phyloP scores from a whole-genome alignment of 2,888 invertebrate genomes.

The Julus scandinavius region DNA sequence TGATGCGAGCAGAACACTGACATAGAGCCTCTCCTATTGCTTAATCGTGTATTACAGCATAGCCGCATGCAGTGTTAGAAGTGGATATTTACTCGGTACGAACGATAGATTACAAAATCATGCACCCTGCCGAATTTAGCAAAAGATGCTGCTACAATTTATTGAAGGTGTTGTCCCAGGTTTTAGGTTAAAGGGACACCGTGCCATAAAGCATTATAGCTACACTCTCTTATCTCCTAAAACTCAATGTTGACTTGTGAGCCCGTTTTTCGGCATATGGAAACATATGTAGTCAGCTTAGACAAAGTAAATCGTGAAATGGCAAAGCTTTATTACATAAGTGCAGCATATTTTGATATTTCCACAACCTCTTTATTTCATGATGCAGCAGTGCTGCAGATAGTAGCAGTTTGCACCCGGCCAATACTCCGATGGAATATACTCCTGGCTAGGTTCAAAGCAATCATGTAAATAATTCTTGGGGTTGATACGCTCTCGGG shows the following conservation, averaged over 20 bases:
- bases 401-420: not conserved
- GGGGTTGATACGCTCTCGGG: not conserved
- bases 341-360: not conserved
- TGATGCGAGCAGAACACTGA: not conserved
- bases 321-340: not conserved
- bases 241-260: too few species aligned
- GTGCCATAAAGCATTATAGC: not conserved
- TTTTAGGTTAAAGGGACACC: too few species aligned
- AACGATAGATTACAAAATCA: not conserved
- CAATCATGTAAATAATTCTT: not conserved
- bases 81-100: slow-evolving; percentile 10
- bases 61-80: not conserved
- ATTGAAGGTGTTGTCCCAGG: too few species aligned
- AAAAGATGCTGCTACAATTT: too few species aligned
- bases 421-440: not conserved
- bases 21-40: not conserved
- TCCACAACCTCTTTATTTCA: not conserved
- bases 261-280: not conserved
- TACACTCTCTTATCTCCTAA: not conserved
- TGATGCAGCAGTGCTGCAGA: not conserved
- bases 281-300: not conserved
- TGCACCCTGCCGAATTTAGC: not conserved
- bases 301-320: not conserved
- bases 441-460: not conserved
- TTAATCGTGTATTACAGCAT: not conserved